Base-by-base conservation (phyloP, 2,113 vertebrate species). In the Coregonus clupeaformis region DNA sequence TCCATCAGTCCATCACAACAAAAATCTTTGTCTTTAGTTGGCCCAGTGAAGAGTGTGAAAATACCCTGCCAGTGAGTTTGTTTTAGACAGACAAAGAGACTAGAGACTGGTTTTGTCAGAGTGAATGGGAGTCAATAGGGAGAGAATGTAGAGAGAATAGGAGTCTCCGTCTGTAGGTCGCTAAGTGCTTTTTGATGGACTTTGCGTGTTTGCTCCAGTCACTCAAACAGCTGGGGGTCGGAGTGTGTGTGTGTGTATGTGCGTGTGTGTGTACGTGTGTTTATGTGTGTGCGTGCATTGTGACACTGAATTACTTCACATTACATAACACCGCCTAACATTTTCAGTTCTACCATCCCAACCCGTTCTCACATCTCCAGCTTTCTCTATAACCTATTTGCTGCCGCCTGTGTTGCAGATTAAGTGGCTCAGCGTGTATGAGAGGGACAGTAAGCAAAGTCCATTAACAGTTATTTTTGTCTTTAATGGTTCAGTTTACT, bases 1-100 rank as follows among this genome's bases (percentile, higher is more conserved):
- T 87, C 82, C 82, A 55, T 84, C 82, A 68, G 86, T 88, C 83
- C 81, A 67, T 83, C 82, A 68, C 88, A 88, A 81, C 77, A 76
- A 83, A 32, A 1, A 2, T 76, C 79, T 67, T 89, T 86, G 84
- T 88, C 76, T 88, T 80, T 7, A 20, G n/a, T 20, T 79, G 67
- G 27, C 36, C 0, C 5, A 9, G 62, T 32, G 47, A 49, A 25
- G 47, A 80, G 11, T 0, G 24, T 72, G 71, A n/a, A 77, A n/a
- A 77, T 57, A 80, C 69, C 71, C 83, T 29, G 77, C 73, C 63
- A 74, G 81, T 73, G 80, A 80, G 3, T 6, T 75, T 60, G 77
- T 77, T 75, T 42, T 24, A 22, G 68, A 47, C 22, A 60, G 81
- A 79, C 77, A 80, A 79, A 73, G 75, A 72, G 65, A 24, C 73